phyloP scores from a whole-genome alignment of 2,113 vertebrate species.

The Rhegmatorhina hoffmannsi region DNA sequence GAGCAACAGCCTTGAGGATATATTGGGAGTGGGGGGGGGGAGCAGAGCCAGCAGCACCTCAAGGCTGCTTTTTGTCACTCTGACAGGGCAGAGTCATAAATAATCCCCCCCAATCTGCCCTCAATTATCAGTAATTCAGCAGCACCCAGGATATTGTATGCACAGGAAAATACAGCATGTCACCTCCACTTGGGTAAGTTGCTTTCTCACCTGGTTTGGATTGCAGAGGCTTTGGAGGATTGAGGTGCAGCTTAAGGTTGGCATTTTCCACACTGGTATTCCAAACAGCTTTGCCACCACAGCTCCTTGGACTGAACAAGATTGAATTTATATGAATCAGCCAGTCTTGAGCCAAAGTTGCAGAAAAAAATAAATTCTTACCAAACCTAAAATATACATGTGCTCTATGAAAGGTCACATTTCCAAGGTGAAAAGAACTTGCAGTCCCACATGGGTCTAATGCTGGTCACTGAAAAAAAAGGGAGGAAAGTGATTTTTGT shows the following conservation, averaged over 20 bases:
- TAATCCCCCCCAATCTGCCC: background rate
- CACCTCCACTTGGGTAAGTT: background rate
- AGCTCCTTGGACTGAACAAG: conserved; percentile 61
- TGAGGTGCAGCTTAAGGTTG: conserved; percentile 61
- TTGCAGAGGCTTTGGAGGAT: conserved; percentile 18
- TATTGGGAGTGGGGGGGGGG: conserved; percentile 30
- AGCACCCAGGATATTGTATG: background rate
- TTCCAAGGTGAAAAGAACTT: background rate
- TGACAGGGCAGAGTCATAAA: conserved; percentile 10
- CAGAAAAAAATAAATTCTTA: background rate
- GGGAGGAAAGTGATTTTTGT: fast-evolving
- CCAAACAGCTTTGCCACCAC: conserved; percentile 79
- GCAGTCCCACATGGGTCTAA: background rate
- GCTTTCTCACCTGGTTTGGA: conserved; percentile 50
- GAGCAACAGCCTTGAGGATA: conserved; percentile 8
- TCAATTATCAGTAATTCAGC: conserved; percentile 47
- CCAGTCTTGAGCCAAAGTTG: background rate
- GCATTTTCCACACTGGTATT: conserved; percentile 80
- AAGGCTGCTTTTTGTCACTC: conserved; percentile 53
- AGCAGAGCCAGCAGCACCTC: conserved; percentile 16
- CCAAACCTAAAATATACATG: background rate
- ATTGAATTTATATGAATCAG: background rate
- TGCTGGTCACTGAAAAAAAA: too few relatives aligned
- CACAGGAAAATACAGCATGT: background rate
- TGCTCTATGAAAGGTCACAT: background rate